Percentiles rank a stretch among this genome's conserved stretches.
Conservation (phyloP, 1,140 invertebrate genomes). For the Drosophila prosaltans region DNA sequence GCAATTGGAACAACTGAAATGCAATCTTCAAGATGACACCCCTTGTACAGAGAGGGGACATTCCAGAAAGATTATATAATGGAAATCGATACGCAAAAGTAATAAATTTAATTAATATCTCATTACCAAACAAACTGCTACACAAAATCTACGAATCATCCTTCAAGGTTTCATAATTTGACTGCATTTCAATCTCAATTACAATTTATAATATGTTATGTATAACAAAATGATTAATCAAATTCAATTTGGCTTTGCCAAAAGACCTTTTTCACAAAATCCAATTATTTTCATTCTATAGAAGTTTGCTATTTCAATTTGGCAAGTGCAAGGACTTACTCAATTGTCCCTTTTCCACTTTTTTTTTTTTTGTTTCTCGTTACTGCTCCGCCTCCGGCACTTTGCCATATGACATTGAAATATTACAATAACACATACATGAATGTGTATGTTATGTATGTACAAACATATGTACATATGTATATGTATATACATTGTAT, state of each 20-base stretch:
- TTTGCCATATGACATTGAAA: constrained; percentile 63
- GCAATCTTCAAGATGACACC: too few relatives aligned
- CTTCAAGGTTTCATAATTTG: neutral
- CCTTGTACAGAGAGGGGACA: too few relatives aligned
- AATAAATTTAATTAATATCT: too few relatives aligned
- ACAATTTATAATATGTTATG: constrained; percentile 5
- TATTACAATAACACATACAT: constrained; percentile 60
- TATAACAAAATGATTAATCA: constrained; percentile 13
- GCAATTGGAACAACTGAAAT: too few relatives aligned
- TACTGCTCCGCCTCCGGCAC: neutral
- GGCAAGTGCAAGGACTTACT: constrained; percentile 50
- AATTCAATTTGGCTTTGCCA: constrained; percentile 12
- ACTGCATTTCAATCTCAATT: neutral
- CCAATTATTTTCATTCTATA: constrained; percentile 17
- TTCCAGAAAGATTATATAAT: too few relatives aligned
- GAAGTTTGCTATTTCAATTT: constrained; percentile 14
- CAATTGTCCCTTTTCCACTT: constrained; percentile 18
- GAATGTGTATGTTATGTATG: constrained; percentile 19
- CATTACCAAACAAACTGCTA: too few relatives aligned
- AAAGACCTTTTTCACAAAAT: constrained; percentile 6
- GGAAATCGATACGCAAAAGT: too few relatives aligned
- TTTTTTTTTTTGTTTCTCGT: neutral
- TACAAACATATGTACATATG: neutral
- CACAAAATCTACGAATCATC: too few relatives aligned
- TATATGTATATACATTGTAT: constrained; percentile 29